phyloP scores from a whole-genome alignment of 2,888 invertebrate genomes.

The Salpingus planirostris region DNA sequence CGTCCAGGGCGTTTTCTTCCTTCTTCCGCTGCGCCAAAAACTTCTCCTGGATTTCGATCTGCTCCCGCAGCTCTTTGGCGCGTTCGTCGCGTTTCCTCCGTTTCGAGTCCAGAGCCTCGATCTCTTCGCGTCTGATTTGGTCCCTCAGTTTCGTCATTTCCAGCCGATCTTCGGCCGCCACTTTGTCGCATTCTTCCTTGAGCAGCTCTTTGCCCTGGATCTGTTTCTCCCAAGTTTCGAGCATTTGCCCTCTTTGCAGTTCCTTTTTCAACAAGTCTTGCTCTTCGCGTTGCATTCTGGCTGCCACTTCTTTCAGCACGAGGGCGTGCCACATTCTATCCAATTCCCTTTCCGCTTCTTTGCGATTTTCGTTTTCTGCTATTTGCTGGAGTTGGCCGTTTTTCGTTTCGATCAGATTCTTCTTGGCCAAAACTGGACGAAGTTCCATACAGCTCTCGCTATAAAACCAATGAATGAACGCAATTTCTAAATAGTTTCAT shows the following conservation, averaged over 20 bases:
- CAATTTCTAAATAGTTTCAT: background rate
- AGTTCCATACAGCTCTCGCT: slow-evolving; percentile 42
- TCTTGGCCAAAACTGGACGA: slow-evolving; percentile 41
- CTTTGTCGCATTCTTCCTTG: slow-evolving; percentile 25
- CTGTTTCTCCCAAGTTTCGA: slow-evolving; percentile 33
- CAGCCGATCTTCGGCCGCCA: slow-evolving; percentile 27
- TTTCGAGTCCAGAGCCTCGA: slow-evolving; percentile 24
- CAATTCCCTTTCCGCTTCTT: slow-evolving; percentile 47
- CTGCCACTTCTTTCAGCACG: slow-evolving; percentile 49
- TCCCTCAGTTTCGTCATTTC: slow-evolving; percentile 29
- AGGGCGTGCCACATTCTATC: slow-evolving; percentile 55
- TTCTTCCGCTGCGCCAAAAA: slow-evolving; percentile 27
- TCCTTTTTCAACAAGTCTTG: slow-evolving; percentile 42
- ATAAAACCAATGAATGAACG: slow-evolving; percentile 1
- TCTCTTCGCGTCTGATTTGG: slow-evolving; percentile 29
- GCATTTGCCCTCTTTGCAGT: slow-evolving; percentile 39
- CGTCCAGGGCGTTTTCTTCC: slow-evolving; percentile 32
- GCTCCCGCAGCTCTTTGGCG: slow-evolving; percentile 30
- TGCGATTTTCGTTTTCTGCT: slow-evolving; percentile 47
- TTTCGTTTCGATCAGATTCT: slow-evolving; percentile 46
- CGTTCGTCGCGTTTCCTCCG: slow-evolving; percentile 24
- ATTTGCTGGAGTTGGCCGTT: slow-evolving; percentile 53
- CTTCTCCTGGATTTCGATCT: slow-evolving; percentile 30
- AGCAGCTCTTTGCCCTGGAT: slow-evolving; percentile 33
- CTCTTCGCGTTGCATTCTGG: slow-evolving; percentile 47